Base-by-base conservation (phyloP, 2,888 invertebrate species). In the Metellina segmentata region DNA sequence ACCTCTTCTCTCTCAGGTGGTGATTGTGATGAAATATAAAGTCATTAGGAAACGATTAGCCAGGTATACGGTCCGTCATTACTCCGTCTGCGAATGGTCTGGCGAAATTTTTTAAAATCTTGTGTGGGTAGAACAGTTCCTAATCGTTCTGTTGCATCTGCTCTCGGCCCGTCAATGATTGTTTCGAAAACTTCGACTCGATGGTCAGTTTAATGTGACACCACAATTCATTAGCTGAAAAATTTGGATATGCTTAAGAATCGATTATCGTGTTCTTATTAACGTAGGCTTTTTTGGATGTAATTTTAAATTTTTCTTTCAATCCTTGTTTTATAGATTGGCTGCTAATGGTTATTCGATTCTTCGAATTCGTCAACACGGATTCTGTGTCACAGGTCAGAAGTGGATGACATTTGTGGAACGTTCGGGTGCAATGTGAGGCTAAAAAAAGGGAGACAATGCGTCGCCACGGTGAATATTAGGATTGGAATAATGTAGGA, bases 11-110 rank as follows among this genome's bases (percentile, higher is more conserved):
- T 16, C 48, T 13, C n/a, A 69, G 79, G 61, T 75, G 83, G 72
- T 49, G 78, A 20, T 71, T 52, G 53, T 79, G 52, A 87, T 71
- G 69, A 78, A 78, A 78, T 86, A 49, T 19, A 7, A 49, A 34
- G 52, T 70, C 78, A 78, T 86, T 87, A 79, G 61, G 75, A 61
- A 75, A 48, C 85, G 53, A 85, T 85, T 85, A 85, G 61, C 82
- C 20, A 48, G 2, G 75, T 52, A 51, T 19, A 34, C 8, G 34
- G 34, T 53, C 81, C 34, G 53, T 87, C 87, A 87, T 87, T 87
- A 87, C 6, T n/a, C 48, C 53, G 87, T 87, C 87, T 87, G 87
- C 79, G 9, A 8, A 72, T n/a, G 34, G 87, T 87, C 87, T 87
- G 53, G 51, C 13, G 85, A 74, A 75, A 61, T 79, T 61, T 79